Base-by-base conservation (phyloP, 2,888 invertebrate genomes). In the Notodonta dromedarius region DNA sequence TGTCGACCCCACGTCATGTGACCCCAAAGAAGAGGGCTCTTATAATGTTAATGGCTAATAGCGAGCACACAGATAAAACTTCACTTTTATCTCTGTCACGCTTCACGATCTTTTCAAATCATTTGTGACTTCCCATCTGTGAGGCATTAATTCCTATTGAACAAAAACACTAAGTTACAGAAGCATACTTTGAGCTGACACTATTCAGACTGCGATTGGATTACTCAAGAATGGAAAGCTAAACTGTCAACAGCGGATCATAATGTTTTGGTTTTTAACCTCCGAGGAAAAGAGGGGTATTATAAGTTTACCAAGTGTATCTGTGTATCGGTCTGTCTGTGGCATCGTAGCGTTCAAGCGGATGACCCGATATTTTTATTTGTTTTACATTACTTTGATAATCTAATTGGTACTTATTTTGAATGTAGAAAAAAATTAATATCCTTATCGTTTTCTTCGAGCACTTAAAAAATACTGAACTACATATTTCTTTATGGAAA, bases 1-100 rank as follows among this genome's bases (percentile, higher is more conserved):
- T 84, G 84, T 86, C 80, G 90, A 90, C 89, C 91, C 82, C 80
- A 77, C 79, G 77, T 79, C 79, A 79, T 80, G 80, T 86, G 88
- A 86, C 86, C 89, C 88, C 82, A 82, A 82, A 86, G 87, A 88
- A 89, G 87, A 87, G 88, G 86, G 86, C 80, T 81, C 88, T 88
- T 89, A 85, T 83, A 83, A 87, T 84, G 83, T 82, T 87, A 81
- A 86, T 86, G 79, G 80, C 80, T 84, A 84, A 89, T 84, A 82
- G 84, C 79, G 73, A 67, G 71, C 79, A 78, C 79, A 83, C 77
- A 70, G 76, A 89, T 84, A 84, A 85, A 84, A 81, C 78, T 76
- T 71, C 69, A 76, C 83, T 80, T 86, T 90, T 91, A 88, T 90
- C 82, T 83, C 67, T 77, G 89, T 88, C 91, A 91, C 90, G 90